Evolutionary conservation across 2,113 vertebrate species (phyloP), one percentile per base, ranked within the genome.

Genomic region (Suricata suricatta): DNA sequence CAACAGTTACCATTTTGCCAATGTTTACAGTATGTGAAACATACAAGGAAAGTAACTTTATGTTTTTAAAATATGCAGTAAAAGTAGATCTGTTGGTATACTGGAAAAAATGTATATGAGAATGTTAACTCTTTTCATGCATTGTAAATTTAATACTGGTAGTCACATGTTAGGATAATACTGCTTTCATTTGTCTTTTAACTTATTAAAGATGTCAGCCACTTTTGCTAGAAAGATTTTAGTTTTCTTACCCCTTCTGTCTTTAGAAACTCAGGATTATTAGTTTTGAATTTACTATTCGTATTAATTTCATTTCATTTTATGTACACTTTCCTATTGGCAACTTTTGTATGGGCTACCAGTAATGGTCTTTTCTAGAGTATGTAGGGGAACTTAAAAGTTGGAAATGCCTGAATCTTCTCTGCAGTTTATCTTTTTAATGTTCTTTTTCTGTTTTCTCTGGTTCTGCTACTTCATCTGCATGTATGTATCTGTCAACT

Each of bases 131-230:
- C 19, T 76, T 93, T 82, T 79, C 25, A 50, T 93, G 74, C 9
- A 16, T 41, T 92, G 79, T 93, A 79, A 76, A 21, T 92, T 68
- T 52, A 94, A 57, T 87, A 66, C 29, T 83, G 38, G 35, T 69
- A 29, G 17, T 88, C 57, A 57, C 13, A 47, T 88, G 92, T 92
- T 91, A 82, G 11, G 66, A 21, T 76, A 87, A 71, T 76, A 80
- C 0, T 90, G 33, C 57, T 91, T 90, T 93, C 68, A 83, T 71
- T 95, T 96, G n/a, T 87, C 44, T 90, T 95, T 92, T 57, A 94
- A 86, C 74, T 97, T 92, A 72, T 7, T 76, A 29, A 93, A 74
- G 50, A 76, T 54, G 23, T 71, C 44, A 96, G 47, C 80, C 35
- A 44, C 31, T 66, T 41, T 33, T 96, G 27, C 50, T 85, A 23